Evolutionary conservation across 2,797 vertebrate genomes (phyloP).

Genomic region (Hydrocynus forskahlii): DNA sequence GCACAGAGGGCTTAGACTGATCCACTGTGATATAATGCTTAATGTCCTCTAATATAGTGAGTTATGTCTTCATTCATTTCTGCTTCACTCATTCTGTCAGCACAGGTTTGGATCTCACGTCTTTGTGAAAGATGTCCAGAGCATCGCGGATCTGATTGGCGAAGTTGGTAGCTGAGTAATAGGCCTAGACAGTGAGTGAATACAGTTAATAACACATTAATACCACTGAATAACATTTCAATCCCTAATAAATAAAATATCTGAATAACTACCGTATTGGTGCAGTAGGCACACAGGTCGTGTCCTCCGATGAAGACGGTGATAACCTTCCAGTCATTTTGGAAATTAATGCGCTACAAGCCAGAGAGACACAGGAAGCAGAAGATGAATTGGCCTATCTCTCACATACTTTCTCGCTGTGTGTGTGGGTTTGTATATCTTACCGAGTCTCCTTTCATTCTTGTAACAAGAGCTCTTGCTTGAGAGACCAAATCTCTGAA

Average conservation of each 20-base stretch:
- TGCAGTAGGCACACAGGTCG: conserved; percentile 89
- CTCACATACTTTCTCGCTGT: neutral
- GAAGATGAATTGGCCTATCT: too few species aligned
- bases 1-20: neutral
- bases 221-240: neutral
- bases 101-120: conserved; percentile 69
- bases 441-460: conserved; percentile 49
- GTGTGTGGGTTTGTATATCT: conserved; percentile 27
- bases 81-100: too few species aligned
- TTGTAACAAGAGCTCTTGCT: conserved; percentile 32
- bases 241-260: neutral
- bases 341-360: conserved; percentile 83
- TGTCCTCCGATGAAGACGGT: conserved; percentile 85
- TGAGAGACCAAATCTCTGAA: conserved; percentile 50
- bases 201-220: neutral
- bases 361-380: conserved; percentile 22
- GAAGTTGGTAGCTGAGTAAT: conserved; percentile 83
- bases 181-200: conserved; percentile 68
- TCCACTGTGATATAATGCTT: neutral
- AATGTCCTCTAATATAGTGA: too few species aligned
- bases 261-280: conserved; percentile 78
- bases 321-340: conserved; percentile 92
- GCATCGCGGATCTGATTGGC: conserved; percentile 77
- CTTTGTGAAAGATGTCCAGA: conserved; percentile 86
- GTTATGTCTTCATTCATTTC: too few species aligned